Base-by-base conservation (phyloP, 2,888 invertebrate species). In the Baccha elongata region DNA sequence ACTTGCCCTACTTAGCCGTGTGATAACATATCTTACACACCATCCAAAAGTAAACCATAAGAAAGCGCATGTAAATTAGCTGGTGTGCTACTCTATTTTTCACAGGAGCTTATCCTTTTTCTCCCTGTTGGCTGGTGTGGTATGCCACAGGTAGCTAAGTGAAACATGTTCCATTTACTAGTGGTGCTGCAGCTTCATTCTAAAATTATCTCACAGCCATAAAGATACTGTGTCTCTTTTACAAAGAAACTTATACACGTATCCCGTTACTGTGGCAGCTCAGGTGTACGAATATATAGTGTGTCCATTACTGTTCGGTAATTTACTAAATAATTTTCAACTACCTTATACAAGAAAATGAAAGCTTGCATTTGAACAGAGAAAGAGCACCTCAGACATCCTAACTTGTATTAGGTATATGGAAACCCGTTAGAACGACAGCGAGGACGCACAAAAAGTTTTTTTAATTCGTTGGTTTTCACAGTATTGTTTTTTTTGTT, bases 241-340 rank as follows among this genome's bases (percentile, higher is more conserved):
- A 37, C 23, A 52, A 60, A 46, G 62, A 55, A 64, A 55, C 32
- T 32, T 17, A 50, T 17, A 35, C 21, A 37, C 4, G 11, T 42
- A 48, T 44, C 32, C 46, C 11, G 21, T n/a, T 8, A 1, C 21
- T 37, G 55, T 55, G 55, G 37, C 26, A 65, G 50, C 68, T 21
- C 44, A 67, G 68, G 72, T 68, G 44, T 44, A 65, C 52, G 35
- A 21, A 65, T 35, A 65, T 35, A 32, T 19, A 40, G 52, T 46
- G 71, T 65, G 75, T 75, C 75, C 75, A 81, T 81, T 81, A 81
- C 71, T 19, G 65, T 26, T 32, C 65, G 60, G 44, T 75, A 81
- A 71, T 75, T 75, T 60, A 71, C 65, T 40, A 71, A 81, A 65
- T 71, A 71, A 81, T 71, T 80, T 60, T 60, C 69, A 71, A 46